Conservation (phyloP, 2,888 invertebrate genomes). For the Phengaris arion region DNA sequence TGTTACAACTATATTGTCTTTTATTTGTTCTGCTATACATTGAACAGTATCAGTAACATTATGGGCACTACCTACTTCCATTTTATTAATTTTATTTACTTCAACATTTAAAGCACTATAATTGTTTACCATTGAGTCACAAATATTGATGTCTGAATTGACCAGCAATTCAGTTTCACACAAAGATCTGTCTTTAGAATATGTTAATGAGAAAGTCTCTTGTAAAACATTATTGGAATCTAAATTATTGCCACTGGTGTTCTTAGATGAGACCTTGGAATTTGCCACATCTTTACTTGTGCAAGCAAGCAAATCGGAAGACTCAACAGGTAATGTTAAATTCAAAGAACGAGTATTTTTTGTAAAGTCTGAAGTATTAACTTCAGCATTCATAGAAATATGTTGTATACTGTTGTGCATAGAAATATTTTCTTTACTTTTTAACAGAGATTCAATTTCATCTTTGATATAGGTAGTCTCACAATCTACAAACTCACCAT, state of each 20-base stretch:
- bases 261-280: neutral
- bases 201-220: neutral
- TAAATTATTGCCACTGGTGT: neutral
- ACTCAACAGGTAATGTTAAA: neutral
- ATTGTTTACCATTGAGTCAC: neutral
- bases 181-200: neutral
- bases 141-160: neutral
- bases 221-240: neutral
- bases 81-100: neutral
- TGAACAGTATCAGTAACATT: neutral
- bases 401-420: neutral
- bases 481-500: slow-evolving; percentile 70
- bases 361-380: neutral
- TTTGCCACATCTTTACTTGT: neutral
- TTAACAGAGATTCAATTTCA: slow-evolving; percentile 39
- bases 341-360: neutral
- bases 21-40: neutral
- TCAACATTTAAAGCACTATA: neutral
- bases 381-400: neutral
- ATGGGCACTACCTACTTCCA: neutral
- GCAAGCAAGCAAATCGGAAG: neutral
- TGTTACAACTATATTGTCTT: neutral
- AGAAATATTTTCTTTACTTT: slow-evolving; percentile 21
- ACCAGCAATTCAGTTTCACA: slow-evolving; percentile 3
- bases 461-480: slow-evolving; percentile 65